Percentiles rank a stretch among this genome's conserved stretches.
phyloP scores from a whole-genome alignment of 2,113 vertebrate genomes.

The Labeo rohita region DNA sequence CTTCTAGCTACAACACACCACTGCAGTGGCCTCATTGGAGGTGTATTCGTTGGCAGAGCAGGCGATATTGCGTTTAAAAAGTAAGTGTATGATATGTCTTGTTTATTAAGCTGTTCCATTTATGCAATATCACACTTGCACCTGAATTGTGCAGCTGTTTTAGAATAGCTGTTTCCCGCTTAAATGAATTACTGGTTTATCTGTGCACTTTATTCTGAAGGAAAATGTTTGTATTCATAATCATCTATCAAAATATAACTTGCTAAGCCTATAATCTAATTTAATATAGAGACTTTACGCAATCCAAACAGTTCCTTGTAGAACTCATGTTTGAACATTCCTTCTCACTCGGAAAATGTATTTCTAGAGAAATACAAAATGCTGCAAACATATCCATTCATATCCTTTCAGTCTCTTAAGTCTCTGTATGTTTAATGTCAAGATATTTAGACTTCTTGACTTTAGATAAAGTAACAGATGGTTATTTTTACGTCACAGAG shows the following conservation, averaged over 20 bases:
- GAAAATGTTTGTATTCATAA: not conserved
- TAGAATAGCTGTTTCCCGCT: not conserved
- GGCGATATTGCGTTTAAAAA: not conserved
- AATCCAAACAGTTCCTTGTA: not conserved
- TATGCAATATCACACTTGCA: not conserved
- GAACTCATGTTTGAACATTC: not conserved
- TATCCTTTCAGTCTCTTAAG: not conserved
- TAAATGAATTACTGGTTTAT: not conserved
- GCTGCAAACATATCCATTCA: not conserved
- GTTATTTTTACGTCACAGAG: not conserved
- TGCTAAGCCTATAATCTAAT: not conserved
- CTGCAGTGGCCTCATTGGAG: not conserved
- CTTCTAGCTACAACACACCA: not conserved
- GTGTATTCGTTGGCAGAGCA: not conserved
- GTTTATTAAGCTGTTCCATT: not conserved
- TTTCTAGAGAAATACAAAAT: not conserved
- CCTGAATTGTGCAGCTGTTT: not conserved
- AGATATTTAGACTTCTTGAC: not conserved
- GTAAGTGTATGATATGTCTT: not conserved
- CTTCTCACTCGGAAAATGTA: not conserved
- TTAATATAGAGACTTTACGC: not conserved
- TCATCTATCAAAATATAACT: not conserved
- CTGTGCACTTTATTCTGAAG: not conserved
- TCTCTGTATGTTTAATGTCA: not conserved
- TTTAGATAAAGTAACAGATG: not conserved